Percentiles rank a stretch among this genome's conserved stretches.
Evolutionary conservation across 2,113 vertebrate genomes (phyloP).

Genomic region (Cinclus cinclus): DNA sequence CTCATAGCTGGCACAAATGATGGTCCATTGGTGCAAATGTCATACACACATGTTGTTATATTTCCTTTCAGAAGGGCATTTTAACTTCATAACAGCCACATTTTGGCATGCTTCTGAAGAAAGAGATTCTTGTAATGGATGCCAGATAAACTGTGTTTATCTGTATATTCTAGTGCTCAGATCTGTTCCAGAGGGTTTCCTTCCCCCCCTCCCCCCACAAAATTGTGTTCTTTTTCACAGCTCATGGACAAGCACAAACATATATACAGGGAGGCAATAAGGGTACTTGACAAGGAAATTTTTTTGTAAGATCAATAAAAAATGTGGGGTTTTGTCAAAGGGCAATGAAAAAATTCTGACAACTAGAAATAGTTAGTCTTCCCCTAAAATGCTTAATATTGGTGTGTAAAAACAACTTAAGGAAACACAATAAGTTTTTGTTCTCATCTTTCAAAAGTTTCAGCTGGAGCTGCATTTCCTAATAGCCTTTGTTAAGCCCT

Average conservation of each 20-base stretch:
- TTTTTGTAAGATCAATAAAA: neutral
- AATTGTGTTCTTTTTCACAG: neutral
- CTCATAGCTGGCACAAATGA: neutral
- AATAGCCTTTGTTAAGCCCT: neutral
- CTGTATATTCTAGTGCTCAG: neutral
- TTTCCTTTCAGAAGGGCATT: neutral
- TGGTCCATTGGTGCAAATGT: neutral
- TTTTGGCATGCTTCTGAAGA: neutral
- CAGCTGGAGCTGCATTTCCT: neutral
- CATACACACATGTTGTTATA: neutral
- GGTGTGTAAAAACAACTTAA: neutral
- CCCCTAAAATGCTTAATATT: neutral
- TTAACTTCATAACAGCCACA: neutral
- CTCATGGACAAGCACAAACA: neutral
- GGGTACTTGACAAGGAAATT: neutral
- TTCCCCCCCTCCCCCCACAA: neutral
- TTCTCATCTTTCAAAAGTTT: neutral
- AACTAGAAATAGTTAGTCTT: neutral
- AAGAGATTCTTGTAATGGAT: neutral
- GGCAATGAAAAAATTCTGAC: neutral
- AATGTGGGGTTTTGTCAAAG: neutral
- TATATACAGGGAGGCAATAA: accelerated
- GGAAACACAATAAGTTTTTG: neutral
- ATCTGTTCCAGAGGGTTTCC: neutral
- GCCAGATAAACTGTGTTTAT: neutral